Conservation (phyloP, 2,797 vertebrate genomes). For the Eleutherodactylus coqui region DNA sequence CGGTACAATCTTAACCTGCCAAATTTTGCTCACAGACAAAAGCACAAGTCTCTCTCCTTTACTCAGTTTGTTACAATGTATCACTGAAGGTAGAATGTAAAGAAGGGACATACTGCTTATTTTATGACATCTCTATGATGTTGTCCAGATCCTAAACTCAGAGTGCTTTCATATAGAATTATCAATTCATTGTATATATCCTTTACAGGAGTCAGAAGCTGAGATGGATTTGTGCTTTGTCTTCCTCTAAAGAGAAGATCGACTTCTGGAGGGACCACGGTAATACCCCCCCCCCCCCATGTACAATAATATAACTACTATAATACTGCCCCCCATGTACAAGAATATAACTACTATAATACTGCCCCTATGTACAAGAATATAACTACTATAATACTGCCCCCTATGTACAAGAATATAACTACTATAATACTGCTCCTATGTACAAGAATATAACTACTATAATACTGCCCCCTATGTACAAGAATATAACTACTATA, state of each 20-base stretch:
- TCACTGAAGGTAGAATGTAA: background rate
- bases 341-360: background rate
- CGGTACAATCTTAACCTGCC: too few species aligned
- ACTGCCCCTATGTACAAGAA: slow-evolving; percentile 7
- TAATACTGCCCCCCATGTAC: background rate
- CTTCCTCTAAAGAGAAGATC: slow-evolving; percentile 79
- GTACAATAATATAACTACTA: background rate
- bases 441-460: too few species aligned
- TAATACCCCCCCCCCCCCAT: background rate
- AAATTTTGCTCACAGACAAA: background rate
- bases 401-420: background rate
- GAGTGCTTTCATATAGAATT: background rate
- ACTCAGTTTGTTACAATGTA: too few species aligned
- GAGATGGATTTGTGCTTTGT: slow-evolving; percentile 94
- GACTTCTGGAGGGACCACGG: slow-evolving; percentile 88
- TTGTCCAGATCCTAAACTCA: too few species aligned
- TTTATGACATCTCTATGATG: background rate
- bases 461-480: too few species aligned
- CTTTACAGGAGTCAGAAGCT: slow-evolving; percentile 90
- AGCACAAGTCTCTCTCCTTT: too few species aligned
- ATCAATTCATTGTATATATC: background rate
- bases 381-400: slow-evolving; percentile 10
- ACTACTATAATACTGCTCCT: background rate
- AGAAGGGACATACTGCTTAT: background rate
- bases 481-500: slow-evolving; percentile 8